Conservation (phyloP, 2,113 vertebrate genomes). For the Ivindomyrus marchei region DNA sequence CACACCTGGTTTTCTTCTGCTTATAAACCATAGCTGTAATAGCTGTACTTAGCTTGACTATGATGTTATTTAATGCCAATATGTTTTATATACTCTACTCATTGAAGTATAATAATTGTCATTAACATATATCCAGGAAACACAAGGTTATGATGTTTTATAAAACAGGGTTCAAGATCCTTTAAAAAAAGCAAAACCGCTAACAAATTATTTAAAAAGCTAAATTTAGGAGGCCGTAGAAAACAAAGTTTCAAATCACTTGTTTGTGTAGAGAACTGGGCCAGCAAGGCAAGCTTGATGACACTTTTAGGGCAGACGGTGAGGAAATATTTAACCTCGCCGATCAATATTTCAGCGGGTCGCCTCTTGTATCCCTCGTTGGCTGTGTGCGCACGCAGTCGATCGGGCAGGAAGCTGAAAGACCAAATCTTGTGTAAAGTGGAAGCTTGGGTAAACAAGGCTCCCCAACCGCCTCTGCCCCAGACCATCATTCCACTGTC, state of each 20-base stretch:
- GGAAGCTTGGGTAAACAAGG: slow-evolving; percentile 16
- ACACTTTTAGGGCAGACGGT: slow-evolving; percentile 44
- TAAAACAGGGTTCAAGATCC: slow-evolving; percentile 31
- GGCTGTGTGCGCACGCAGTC: slow-evolving; percentile 39
- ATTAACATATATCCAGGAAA: neutral
- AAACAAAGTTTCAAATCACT: slow-evolving; percentile 17
- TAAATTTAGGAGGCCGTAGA: slow-evolving; percentile 26
- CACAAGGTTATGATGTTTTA: neutral
- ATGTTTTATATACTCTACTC: neutral
- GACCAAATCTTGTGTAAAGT: slow-evolving; percentile 38
- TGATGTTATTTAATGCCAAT: neutral
- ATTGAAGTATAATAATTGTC: neutral
- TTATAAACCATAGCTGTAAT: neutral
- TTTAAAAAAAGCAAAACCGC: slow-evolving; percentile 28
- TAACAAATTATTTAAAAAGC: slow-evolving; percentile 39
- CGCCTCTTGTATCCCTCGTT: slow-evolving; percentile 29
- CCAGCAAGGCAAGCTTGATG: slow-evolving; percentile 29
- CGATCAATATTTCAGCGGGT: slow-evolving; percentile 68
- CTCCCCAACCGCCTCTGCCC: slow-evolving; percentile 21
- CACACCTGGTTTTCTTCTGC: neutral
- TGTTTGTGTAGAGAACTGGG: slow-evolving; percentile 14
- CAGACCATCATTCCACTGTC: slow-evolving; percentile 35
- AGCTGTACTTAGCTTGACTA: neutral
- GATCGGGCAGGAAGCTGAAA: slow-evolving; percentile 29
- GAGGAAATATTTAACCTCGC: slow-evolving; percentile 57